Base-by-base conservation (phyloP, 2,888 invertebrate species). In the Pyrrhia umbra region DNA sequence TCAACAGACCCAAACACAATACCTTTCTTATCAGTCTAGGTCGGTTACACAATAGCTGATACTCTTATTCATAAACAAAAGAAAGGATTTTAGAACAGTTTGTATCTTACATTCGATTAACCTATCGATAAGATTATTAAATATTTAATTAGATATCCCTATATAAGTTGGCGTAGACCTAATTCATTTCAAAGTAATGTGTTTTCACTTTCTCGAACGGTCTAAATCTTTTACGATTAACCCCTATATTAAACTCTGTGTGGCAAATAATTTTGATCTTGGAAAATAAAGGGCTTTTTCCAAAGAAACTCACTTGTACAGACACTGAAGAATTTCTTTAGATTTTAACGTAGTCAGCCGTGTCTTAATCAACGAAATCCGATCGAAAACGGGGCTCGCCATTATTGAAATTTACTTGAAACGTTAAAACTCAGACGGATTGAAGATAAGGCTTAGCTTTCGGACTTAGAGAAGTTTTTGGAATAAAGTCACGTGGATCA, bases 401-500 rank as follows among this genome's bases (percentile, higher is more conserved):
- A 77, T 82, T 82, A 81, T 78, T 71, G 75, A 71, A 71, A 85
- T 82, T 84, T 78, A 72, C 70, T 64, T 58, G 51, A 59, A 59
- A 61, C 58, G 50, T 60, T 70, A 59, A 43, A 40, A 42, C 55
- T 30, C 54, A 39, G 54, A 67, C 39, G 75, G 68, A 80, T 78
- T 62, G 68, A 49, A 51, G 74, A 61, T 71, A 80, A 77, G 56
- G 9, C 34, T 56, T 15, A 16, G n/a, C 39, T 30, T 2, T 45
- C 30, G 2, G 16, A 54, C 4, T 27, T n/a, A n/a, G n/a, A n/a
- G n/a, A n/a, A n/a, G n/a, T n/a, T n/a, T n/a, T n/a, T n/a, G n/a
- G n/a, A n/a, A n/a, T n/a, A n/a, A n/a, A n/a, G n/a, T n/a, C n/a
- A n/a, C n/a, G n/a, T n/a, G n/a, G n/a, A n/a, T 23, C 23, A 4